These are phyloP conservation scores for Ectropis crepuscularia DNA, from an alignment of 2,888 invertebrate species.

Conservation along the genomic window DNA sequence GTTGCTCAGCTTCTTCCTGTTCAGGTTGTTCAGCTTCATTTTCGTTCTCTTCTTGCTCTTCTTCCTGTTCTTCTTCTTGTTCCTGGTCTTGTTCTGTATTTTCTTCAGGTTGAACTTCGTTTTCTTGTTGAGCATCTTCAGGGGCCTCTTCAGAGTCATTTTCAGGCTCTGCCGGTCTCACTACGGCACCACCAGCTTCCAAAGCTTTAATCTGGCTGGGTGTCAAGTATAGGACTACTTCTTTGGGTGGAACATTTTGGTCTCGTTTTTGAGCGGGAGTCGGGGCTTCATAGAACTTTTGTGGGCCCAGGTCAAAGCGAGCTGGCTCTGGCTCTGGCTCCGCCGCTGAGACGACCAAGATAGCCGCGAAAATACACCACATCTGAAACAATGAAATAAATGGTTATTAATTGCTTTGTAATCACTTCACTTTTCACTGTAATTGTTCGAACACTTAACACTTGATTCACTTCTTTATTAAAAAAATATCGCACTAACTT, in stretches of 20 bases:
- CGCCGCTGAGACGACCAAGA: constrained; percentile 47
- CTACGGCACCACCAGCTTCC: constrained; percentile 55
- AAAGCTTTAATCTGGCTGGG: constrained; percentile 66
- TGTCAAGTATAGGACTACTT: constrained; percentile 69
- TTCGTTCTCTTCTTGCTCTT: constrained; percentile 24
- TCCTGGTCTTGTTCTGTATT: constrained; percentile 35
- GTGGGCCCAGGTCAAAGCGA: constrained; percentile 55
- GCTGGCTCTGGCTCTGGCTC: constrained; percentile 42
- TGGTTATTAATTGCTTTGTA: background rate
- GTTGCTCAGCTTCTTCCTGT: constrained; percentile 35
- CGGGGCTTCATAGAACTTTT: constrained; percentile 51
- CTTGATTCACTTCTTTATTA: constrained; percentile 7
- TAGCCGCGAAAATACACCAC: constrained; percentile 49
- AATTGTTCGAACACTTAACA: constrained; percentile 2
- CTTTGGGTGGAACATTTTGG: constrained; percentile 55
- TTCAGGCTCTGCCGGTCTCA: constrained; percentile 45
- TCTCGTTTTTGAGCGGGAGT: constrained; percentile 36
- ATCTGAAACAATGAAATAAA: constrained; percentile 56
- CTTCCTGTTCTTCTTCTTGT: constrained; percentile 30
- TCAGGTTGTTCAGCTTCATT: constrained; percentile 35
- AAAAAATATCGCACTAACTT: constrained; percentile 51
- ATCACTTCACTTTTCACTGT: constrained; percentile 7
- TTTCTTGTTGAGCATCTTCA: constrained; percentile 33
- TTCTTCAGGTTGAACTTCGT: constrained; percentile 38
- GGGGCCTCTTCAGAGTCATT: constrained; percentile 36